A percentile compares a stretch with the other conserved stretches of the same genome.
These are phyloP conservation scores for Puffinus mauretanicus DNA, from an alignment of 2,113 vertebrate species.

Conservation along the genomic window DNA sequence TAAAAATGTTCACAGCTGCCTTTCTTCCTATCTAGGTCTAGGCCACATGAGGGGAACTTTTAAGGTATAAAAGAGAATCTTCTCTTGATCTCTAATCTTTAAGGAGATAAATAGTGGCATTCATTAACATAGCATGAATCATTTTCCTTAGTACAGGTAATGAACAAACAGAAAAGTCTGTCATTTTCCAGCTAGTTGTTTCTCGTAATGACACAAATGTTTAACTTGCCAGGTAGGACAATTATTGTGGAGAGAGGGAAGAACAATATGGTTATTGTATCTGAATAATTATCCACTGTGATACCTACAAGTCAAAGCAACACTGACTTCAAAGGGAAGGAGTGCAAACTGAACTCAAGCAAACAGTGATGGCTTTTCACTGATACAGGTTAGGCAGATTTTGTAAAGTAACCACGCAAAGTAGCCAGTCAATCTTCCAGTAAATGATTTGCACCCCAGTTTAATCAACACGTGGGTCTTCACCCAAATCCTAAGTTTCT, in stretches of 20 bases:
- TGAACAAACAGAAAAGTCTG: neutral
- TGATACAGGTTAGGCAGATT: neutral
- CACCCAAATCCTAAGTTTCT: neutral
- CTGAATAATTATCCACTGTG: neutral
- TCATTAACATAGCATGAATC: neutral
- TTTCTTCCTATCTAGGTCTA: neutral
- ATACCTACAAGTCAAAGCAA: neutral
- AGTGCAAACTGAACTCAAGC: neutral
- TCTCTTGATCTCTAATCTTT: neutral
- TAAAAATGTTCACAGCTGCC: neutral
- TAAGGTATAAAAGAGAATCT: neutral
- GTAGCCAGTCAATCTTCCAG: neutral
- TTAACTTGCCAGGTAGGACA: neutral
- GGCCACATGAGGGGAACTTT: neutral
- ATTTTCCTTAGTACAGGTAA: neutral
- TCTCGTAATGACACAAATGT: neutral
- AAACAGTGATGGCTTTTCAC: neutral
- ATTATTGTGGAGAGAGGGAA: neutral
- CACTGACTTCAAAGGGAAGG: neutral
- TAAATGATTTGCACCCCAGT: neutral
- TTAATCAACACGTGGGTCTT: neutral
- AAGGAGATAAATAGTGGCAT: neutral
- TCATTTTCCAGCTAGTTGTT: neutral
- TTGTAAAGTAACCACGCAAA: neutral
- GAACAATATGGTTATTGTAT: constrained; percentile 4